Base-by-base conservation (phyloP, 2,888 invertebrate species). In the Aricia artaxerxes region DNA sequence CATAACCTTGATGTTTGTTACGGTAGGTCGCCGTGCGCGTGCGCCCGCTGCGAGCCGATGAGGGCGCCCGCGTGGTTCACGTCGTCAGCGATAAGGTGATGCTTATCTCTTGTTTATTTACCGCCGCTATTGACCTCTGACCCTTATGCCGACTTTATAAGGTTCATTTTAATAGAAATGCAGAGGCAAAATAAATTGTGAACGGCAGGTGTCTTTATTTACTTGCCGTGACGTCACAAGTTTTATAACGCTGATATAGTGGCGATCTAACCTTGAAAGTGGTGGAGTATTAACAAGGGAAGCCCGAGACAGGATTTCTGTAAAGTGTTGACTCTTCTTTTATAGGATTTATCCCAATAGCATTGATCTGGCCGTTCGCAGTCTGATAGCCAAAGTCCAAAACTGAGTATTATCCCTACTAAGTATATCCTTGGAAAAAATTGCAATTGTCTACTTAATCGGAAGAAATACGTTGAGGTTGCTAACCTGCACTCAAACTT, bases 21-120 rank as follows among this genome's bases (percentile, higher is more conserved):
- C 35, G 31, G 80, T 88, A 97, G 98, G 99, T 99, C 81, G 98
- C 98, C 77, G 97, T 99, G 79, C 96, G 99, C 85, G 97, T 99
- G 82, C 96, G 98, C 80, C 99, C 99, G 7, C 95, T 98, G 82
- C 96, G 96, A 82, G 89, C 95, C 61, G 97, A 97, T 86, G 99
- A 99, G 92, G 95, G 96, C 75, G 96, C 96, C 77, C 96, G 97
- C 85, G 96, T 96, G 86, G 95, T 97, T 80, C 97, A 97, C 89
- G 96, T 96, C 85, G 95, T 97, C 84, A 97, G 97, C 91, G 96
- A 97, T 86, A 97, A 97, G 96, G 98, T 94, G 80, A 83, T 79
- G 80, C 75, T 73, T 78, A 61, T 77, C 13, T 40, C 40, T 60
- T 61, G 38, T 73, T 75, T 31, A 16, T 75, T 60, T 57, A 61